Evolutionary conservation across 2,797 vertebrate species (phyloP).

Genomic region (Cryptoblepharus egeriae): DNA sequence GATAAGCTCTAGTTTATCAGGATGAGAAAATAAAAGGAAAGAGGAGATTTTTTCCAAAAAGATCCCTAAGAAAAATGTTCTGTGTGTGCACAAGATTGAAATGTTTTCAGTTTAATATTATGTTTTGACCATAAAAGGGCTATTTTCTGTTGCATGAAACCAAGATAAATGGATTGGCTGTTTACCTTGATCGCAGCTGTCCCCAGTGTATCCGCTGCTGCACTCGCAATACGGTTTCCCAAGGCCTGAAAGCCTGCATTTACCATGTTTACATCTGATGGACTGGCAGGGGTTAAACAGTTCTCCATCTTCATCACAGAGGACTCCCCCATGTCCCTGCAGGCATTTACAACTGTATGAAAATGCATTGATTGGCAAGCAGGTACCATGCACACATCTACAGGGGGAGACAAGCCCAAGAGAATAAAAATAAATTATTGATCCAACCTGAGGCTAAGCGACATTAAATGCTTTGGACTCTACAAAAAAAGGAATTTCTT

Average conservation of each 20-base stretch:
- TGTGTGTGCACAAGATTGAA: background rate
- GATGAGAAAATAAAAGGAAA: background rate
- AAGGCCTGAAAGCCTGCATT: constrained; percentile 91
- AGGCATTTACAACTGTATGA: constrained; percentile 98
- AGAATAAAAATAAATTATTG: constrained; percentile 63
- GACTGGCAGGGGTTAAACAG: constrained; percentile 87
- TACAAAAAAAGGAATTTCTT: constrained; percentile 50
- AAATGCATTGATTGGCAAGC: constrained; percentile 95
- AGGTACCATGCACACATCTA: constrained; percentile 94
- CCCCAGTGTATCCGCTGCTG: constrained; percentile 92
- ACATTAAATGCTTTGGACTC: constrained; percentile 66
- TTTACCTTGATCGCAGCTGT: constrained; percentile 93
- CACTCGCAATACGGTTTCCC: constrained; percentile 97
- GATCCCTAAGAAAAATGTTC: background rate
- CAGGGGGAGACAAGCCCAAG: constrained; percentile 62
- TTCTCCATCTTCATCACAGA: constrained; percentile 93
- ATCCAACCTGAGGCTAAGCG: constrained; percentile 66
- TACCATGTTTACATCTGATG: constrained; percentile 93
- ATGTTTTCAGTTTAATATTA: constrained; percentile 28
- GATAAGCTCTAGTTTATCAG: constrained; percentile 28
- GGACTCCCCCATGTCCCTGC: constrained; percentile 90
- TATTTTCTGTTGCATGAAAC: constrained; percentile 4
- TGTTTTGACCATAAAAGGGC: constrained; percentile 42
- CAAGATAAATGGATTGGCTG: background rate
- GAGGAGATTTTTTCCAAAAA: background rate